Evolutionary conservation across 2,888 invertebrate genomes (phyloP).

Genomic region (Ellobium chinense): DNA sequence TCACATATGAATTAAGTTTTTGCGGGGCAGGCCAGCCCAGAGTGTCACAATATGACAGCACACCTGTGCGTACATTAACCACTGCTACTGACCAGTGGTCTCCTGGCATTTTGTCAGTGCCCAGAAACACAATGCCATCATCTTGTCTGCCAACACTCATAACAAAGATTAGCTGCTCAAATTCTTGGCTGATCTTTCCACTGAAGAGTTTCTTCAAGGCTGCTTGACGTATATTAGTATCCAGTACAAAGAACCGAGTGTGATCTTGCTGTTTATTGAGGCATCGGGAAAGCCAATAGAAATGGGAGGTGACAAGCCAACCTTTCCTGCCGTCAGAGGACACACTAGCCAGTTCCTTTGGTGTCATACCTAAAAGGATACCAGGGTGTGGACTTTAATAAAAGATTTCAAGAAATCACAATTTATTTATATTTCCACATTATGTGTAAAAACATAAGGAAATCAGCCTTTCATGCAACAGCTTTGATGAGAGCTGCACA

Average conservation of each 20-base stretch:
- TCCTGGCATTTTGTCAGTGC: slow-evolving; percentile 39
- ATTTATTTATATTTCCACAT: no score
- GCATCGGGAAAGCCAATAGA: slow-evolving; percentile 43
- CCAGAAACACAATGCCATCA: slow-evolving; percentile 38
- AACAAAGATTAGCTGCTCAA: slow-evolving; percentile 33
- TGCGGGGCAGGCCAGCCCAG: slow-evolving; percentile 42
- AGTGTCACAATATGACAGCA: slow-evolving; percentile 39
- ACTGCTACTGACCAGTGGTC: slow-evolving; percentile 46
- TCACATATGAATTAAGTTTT: neutral
- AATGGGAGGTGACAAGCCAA: slow-evolving; percentile 45
- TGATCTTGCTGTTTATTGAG: slow-evolving; percentile 38
- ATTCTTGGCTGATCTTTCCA: neutral
- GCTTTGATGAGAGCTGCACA: no score
- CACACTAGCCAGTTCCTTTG: slow-evolving; percentile 36
- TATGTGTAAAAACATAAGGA: no score
- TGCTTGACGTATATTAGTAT: slow-evolving; percentile 21
- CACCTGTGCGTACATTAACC: slow-evolving; percentile 13
- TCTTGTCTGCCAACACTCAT: slow-evolving; percentile 45
- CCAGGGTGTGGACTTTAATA: no score
- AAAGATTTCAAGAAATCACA: no score
- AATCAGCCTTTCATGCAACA: no score
- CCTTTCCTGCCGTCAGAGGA: slow-evolving; percentile 45
- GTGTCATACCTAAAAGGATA: slow-evolving; percentile 46
- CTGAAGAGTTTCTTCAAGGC: slow-evolving; percentile 23
- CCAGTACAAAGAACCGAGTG: slow-evolving; percentile 35